Base-by-base conservation (phyloP, 2,888 invertebrate genomes). In the Carterocephalus palaemon region DNA sequence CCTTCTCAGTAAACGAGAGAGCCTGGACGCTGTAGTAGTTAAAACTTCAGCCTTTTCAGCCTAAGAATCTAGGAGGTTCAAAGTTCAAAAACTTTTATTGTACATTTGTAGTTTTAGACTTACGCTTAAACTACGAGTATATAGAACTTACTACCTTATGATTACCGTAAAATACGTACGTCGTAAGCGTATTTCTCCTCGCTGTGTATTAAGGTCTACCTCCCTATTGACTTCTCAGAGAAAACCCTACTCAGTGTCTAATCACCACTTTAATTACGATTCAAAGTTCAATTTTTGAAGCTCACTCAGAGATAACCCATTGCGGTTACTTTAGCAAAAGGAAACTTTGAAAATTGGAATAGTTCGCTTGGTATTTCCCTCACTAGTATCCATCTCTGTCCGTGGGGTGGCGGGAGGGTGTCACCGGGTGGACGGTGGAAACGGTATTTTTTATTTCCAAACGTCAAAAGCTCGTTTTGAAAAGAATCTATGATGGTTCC, bases 261-360 rank as follows among this genome's bases (percentile, higher is more conserved):
- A 28, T 33, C 16, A 26, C 33, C 33, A 26, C 13, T 42, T 26
- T 34, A 33, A 34, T 33, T 23, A 36, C 36, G 23, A 23, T 15
- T 23, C 23, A 15, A 33, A 26, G 20, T 20, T 56, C 57, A 67
- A 67, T 70, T 67, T 76, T 75, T 71, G 62, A 62, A 65, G 66
- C 70, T 67, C 62, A 73, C 74, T 75, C 68, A 64, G 56, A 62
- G 50, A 59, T 57, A 64, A 57, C 61, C 71, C 61, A 69, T 65
- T 66, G 70, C 59, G 73, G 75, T 74, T 67, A 70, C 67, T 69
- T 68, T 60, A 67, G 64, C 65, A 67, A 71, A 75, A 75, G 70
- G 73, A 74, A 83, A 83, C 75, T 83, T 83, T 73, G 67, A 59
- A 79, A 82, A 83, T 83, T 81, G 82, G 76, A 83, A 85, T 84